Conservation (phyloP, 2,888 invertebrate genomes). For the Drosophila kambysellisi region DNA sequence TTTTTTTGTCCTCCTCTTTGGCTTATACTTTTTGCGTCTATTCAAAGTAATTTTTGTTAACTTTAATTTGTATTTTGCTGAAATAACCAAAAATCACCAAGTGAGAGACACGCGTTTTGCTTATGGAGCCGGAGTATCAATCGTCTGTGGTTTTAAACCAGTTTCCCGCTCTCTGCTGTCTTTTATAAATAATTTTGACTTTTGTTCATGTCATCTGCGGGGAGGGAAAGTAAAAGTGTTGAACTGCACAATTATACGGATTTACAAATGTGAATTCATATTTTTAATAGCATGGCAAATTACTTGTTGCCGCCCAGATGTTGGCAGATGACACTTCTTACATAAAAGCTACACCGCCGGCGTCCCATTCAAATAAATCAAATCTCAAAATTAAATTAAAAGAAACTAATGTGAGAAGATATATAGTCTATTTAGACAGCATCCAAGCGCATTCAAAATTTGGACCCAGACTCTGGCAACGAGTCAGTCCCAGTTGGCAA, state of each 20-base stretch:
- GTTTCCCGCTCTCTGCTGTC: slow-evolving; percentile 42
- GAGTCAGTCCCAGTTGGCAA: slow-evolving; percentile 34
- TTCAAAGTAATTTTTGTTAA: slow-evolving; percentile 49
- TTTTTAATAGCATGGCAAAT: slow-evolving; percentile 60
- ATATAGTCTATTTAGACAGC: slow-evolving; percentile 42
- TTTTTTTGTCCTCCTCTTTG: slow-evolving; percentile 17
- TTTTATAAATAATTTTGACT: slow-evolving; percentile 23
- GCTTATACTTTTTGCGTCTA: slow-evolving; percentile 46
- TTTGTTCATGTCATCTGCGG: slow-evolving; percentile 11
- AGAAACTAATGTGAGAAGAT: not conserved
- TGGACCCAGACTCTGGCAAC: slow-evolving; percentile 2
- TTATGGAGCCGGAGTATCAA: slow-evolving; percentile 23
- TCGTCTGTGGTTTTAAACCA: slow-evolving; percentile 40
- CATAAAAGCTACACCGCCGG: slow-evolving; percentile 43
- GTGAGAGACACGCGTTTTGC: slow-evolving; percentile 45
- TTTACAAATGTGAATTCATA: slow-evolving; percentile 59
- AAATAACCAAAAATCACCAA: slow-evolving; percentile 56
- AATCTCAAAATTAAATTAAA: slow-evolving; percentile 39
- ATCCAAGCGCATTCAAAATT: slow-evolving; percentile 19
- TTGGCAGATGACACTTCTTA: slow-evolving; percentile 65
- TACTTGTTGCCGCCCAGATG: slow-evolving; percentile 56
- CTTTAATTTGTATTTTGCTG: slow-evolving; percentile 37
- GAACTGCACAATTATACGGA: slow-evolving; percentile 65
- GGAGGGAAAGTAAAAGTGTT: slow-evolving; percentile 72
- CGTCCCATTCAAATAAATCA: slow-evolving; percentile 69